These are phyloP conservation scores for Panopea generosa DNA, from an alignment of 2,888 invertebrate genomes.

Conservation along the genomic window DNA sequence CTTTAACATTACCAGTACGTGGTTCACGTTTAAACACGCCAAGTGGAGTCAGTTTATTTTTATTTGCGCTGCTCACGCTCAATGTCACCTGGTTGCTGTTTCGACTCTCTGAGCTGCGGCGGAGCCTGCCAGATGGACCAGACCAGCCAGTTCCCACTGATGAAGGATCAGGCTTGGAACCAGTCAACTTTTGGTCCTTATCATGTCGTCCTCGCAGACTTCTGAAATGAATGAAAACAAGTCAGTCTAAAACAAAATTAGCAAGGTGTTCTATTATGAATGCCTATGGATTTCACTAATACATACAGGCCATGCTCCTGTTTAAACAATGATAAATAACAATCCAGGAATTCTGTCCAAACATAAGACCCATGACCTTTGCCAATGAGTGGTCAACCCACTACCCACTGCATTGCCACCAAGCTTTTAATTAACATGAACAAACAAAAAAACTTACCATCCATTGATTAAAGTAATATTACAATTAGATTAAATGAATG, in stretches of 20 bases:
- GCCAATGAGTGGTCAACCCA: no score
- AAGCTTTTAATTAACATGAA: no score
- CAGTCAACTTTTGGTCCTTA: neutral
- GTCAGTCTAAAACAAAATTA: neutral
- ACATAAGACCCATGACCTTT: no score
- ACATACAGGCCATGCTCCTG: no score
- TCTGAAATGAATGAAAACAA: constrained; percentile 5
- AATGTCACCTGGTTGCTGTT: neutral
- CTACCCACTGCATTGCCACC: no score
- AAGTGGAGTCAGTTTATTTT: neutral
- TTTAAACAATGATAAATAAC: no score
- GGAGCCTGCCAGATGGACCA: constrained; percentile 1
- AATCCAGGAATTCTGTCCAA: no score
- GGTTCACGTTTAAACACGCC: neutral
- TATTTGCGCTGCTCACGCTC: neutral
- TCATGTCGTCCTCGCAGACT: neutral
- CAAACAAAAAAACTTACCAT: no score
- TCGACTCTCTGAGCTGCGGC: neutral
- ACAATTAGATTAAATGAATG: no score
- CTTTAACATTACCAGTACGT: neutral
- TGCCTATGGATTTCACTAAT: no score
- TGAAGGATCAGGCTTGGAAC: neutral
- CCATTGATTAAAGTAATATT: no score
- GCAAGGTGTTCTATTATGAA: no score
- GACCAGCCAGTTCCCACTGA: neutral